Conservation (phyloP, 2,113 vertebrate species). For the Puntigrus tetrazona region DNA sequence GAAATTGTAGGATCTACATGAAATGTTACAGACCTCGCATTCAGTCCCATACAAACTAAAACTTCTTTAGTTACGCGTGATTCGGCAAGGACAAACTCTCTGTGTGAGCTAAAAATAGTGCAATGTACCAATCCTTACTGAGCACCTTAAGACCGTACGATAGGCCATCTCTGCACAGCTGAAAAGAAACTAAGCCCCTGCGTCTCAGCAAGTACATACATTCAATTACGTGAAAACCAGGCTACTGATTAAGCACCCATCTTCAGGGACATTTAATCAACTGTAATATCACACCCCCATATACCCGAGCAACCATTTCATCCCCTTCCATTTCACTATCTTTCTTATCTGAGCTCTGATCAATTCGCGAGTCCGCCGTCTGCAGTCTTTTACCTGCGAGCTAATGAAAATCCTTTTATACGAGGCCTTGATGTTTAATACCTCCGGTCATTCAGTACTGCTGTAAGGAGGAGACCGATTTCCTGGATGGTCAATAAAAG, state of each 20-base stretch:
- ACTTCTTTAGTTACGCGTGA: background rate
- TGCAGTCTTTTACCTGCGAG: conserved; percentile 23
- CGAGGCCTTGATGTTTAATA: conserved; percentile 43
- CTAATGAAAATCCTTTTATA: conserved; percentile 55
- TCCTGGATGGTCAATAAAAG: conserved; percentile 36
- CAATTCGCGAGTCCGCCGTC: conserved; percentile 25
- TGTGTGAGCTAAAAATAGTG: background rate
- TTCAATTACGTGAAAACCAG: conserved; percentile 48
- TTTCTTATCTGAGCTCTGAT: conserved; percentile 18
- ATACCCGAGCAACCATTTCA: conserved; percentile 20
- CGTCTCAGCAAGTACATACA: conserved; percentile 27
- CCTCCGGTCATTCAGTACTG: conserved; percentile 28
- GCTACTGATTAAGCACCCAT: conserved; percentile 37
- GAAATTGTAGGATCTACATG: background rate
- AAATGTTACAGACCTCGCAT: background rate
- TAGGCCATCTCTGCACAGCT: background rate
- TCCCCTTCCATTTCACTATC: conserved; percentile 23
- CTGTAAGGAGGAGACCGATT: conserved; percentile 37
- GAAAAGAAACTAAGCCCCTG: conserved; percentile 11
- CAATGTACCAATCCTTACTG: background rate
- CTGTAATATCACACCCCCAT: conserved; percentile 42
- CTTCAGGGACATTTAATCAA: conserved; percentile 50
- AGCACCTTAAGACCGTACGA: background rate
- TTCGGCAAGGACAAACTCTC: background rate
- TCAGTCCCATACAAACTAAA: background rate